Conservation (phyloP, 1,140 invertebrate species). For the Bombus consobrinus region DNA sequence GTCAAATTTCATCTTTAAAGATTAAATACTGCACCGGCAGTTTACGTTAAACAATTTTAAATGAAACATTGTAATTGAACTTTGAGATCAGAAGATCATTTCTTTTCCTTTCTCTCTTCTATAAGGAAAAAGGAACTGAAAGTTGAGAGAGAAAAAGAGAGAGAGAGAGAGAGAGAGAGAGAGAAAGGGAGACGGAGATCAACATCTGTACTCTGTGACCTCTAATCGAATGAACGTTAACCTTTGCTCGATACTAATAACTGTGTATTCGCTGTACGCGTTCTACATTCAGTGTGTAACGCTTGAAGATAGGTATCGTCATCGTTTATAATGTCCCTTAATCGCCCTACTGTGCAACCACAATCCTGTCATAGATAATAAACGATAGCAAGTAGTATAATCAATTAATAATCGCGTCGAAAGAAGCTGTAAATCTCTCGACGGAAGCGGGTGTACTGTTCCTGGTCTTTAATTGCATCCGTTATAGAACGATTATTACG, state of each 20-base stretch:
- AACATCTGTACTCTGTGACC: constrained; percentile 33
- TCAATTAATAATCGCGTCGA: constrained; percentile 34
- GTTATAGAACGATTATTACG: not conserved
- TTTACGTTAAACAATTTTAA: not conserved
- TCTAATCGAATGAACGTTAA: constrained; percentile 8
- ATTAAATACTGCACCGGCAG: not conserved
- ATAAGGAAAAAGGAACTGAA: not conserved
- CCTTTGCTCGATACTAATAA: constrained; percentile 30
- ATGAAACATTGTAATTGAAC: too few species aligned
- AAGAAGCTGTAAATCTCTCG: constrained; percentile 24
- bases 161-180: too few species aligned
- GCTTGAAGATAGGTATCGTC: constrained; percentile 42
- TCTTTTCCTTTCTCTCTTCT: not conserved
- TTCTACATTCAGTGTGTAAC: constrained; percentile 56
- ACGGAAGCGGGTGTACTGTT: not conserved
- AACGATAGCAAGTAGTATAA: constrained; percentile 6
- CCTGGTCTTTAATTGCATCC: not conserved
- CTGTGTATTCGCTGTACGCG: constrained; percentile 51
- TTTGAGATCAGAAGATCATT: not conserved
- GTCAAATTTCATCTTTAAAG: not conserved
- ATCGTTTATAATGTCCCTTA: constrained; percentile 54
- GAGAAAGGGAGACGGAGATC: not conserved
- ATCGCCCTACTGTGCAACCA: constrained; percentile 23
- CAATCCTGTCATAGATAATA: constrained; percentile 30
- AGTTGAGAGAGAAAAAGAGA: too few species aligned